A percentile compares a stretch with the other conserved stretches of the same genome.
phyloP scores from a whole-genome alignment of 2,888 invertebrate species.

The Kryphioiulus occultus region DNA sequence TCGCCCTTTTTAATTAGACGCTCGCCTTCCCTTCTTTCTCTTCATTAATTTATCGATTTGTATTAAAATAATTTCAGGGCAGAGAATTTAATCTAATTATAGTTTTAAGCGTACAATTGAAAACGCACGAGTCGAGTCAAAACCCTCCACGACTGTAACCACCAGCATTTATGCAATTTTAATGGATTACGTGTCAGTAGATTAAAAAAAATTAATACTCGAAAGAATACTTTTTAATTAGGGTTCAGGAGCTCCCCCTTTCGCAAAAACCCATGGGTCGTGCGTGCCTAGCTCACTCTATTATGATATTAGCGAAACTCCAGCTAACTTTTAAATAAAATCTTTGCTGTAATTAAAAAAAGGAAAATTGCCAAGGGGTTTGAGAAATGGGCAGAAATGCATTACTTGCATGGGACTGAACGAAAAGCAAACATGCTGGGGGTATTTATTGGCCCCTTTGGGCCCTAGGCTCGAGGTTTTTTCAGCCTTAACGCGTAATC shows the following conservation, averaged over 20 bases:
- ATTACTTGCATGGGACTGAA: not conserved
- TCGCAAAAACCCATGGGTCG: not conserved
- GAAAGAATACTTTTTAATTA: slow-evolving; percentile 37
- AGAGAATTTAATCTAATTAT: slow-evolving; percentile 32
- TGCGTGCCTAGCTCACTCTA: not conserved
- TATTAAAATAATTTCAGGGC: slow-evolving; percentile 31
- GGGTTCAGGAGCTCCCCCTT: not conserved
- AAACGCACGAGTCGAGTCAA: not conserved
- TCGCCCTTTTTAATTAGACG: not conserved
- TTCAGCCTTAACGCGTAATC: not conserved
- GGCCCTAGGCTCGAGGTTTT: not conserved
- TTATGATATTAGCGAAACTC: not conserved
- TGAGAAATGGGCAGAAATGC: slow-evolving; percentile 4
- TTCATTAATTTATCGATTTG: slow-evolving; percentile 34
- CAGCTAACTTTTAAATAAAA: slow-evolving; percentile 7
- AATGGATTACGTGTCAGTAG: slow-evolving; percentile 14
- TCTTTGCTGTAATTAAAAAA: slow-evolving; percentile 2
- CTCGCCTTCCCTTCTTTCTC: not conserved
- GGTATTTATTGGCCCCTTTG: slow-evolving; percentile 37
- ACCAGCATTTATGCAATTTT: slow-evolving; percentile 19
- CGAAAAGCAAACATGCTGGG: not conserved
- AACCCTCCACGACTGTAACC: slow-evolving; percentile 8
- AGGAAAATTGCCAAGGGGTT: not conserved
- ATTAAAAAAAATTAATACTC: slow-evolving; percentile 40
- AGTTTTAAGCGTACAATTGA: slow-evolving; percentile 28